Base-by-base conservation (phyloP, 2,888 invertebrate species). In the Disparrhopalites patrizii region DNA sequence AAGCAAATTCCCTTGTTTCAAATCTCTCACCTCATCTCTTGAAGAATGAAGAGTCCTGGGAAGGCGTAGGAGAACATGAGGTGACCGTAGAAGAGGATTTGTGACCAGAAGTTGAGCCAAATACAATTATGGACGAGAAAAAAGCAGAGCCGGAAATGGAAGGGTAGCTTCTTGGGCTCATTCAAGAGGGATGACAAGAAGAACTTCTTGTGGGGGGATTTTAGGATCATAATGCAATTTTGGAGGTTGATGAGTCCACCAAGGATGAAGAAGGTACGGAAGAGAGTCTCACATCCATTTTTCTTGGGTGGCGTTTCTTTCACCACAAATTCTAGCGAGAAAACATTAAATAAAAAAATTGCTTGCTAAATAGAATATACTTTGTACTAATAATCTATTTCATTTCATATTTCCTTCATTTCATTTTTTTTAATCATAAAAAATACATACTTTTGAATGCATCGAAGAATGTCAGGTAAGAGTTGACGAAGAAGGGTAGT, bases 101-200 rank as follows among this genome's bases (percentile, higher is more conserved):
- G 62, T 27, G 50, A 15, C 62, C 62, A 62, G 25, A 62, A 62
- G 23, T 5, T 36, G 15, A 62, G 8, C 62, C 62, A 62, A 27
- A 62, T 62, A 13, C 33, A 31, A 2, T 8, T 4, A 8, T 62
- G 62, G 1, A 52, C 0, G 1, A 51, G n/a, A 3, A 50, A 13
- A 27, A 62, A 25, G 8, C n/a, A 20, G 1, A 62, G 7, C 15
- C 38, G 28, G 15, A 20, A 8, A 3, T 10, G 13, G 15, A 20
- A 18, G 3, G 31, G 7, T 1, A 27, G 18, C 18, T 52, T 62
- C 15, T 23, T n/a, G 2, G 62, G 62, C n/a, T 62, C n/a, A 10
- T 30, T 5, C 27, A 52, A 15, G 3, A 62, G 25, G 1, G 62
- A 62, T 25, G 62, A 30, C n/a, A 62, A 15, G 50, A 62, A 62